Conservation (phyloP, 1,140 invertebrate species). For the Kradibia gibbosae region DNA sequence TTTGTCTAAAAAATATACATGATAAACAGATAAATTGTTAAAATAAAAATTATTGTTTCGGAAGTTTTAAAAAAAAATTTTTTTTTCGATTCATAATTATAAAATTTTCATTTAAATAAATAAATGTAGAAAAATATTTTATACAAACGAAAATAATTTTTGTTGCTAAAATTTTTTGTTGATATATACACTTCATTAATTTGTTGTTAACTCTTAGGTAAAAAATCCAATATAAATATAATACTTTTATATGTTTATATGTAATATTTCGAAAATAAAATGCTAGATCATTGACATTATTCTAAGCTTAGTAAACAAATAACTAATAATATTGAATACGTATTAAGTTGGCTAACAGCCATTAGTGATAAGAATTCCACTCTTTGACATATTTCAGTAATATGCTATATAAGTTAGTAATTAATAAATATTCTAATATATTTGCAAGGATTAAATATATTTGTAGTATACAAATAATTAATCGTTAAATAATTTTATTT, state of each 20-base stretch:
- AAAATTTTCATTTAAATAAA: neutral
- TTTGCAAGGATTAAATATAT: neutral
- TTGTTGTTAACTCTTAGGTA: no score
- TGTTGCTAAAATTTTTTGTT: no score
- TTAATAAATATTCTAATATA: neutral
- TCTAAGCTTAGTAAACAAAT: neutral
- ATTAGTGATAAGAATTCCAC: neutral
- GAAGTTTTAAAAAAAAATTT: neutral
- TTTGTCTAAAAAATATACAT: neutral
- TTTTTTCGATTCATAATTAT: neutral
- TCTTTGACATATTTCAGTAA: neutral
- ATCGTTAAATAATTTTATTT: neutral
- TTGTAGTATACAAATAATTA: neutral
- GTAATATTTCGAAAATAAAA: constrained; percentile 1
- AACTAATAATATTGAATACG: neutral
- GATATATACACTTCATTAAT: no score
- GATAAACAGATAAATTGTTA: no score
- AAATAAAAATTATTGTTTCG: no score
- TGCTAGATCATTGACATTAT: constrained; percentile 4
- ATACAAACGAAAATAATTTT: no score
- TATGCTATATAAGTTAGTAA: neutral
- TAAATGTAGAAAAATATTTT: no score
- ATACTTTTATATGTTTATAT: neutral
- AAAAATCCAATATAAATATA: neutral
- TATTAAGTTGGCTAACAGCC: neutral